Percentiles rank a stretch among this genome's conserved stretches.
Evolutionary conservation across 2,797 vertebrate genomes (phyloP).

Genomic region (Lutjanus campechanus): DNA sequence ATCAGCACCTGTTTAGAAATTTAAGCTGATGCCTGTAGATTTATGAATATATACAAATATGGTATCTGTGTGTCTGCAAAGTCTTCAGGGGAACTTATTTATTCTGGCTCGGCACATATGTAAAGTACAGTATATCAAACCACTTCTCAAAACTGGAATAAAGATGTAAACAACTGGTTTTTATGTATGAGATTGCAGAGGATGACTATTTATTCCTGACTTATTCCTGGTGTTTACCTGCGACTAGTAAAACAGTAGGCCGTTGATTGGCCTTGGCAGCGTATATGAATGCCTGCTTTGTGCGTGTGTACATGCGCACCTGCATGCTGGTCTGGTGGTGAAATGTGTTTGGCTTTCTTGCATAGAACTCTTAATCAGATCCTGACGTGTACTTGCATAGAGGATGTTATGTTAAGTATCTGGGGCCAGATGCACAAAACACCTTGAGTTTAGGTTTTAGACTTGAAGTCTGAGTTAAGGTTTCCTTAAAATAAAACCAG

Average conservation of each 20-base stretch:
- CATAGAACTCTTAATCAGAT: constrained; percentile 46
- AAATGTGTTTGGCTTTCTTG: constrained; percentile 31
- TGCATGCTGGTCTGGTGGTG: constrained; percentile 18
- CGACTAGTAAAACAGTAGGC: constrained; percentile 23
- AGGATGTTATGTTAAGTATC: constrained; percentile 7
- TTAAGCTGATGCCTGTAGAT: neutral
- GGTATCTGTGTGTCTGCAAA: neutral
- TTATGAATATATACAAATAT: constrained; percentile 7
- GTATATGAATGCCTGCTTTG: constrained; percentile 43
- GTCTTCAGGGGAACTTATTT: neutral
- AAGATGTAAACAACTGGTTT: constrained; percentile 18
- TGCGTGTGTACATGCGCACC: constrained; percentile 1
- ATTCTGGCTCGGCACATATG: neutral
- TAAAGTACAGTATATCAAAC: neutral
- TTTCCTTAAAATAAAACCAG: too few relatives aligned
- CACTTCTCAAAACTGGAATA: constrained; percentile 4
- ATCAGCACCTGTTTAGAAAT: constrained; percentile 3
- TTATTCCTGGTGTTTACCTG: neutral
- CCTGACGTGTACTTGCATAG: constrained; percentile 42
- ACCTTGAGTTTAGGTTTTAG: too few relatives aligned
- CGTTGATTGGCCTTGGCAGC: constrained; percentile 26
- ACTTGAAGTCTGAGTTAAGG: too few relatives aligned
- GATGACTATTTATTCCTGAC: constrained; percentile 10
- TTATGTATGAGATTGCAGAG: constrained; percentile 4
- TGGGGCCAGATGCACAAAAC: too few relatives aligned